Evolutionary conservation across 2,888 invertebrate species (phyloP), one percentile per base, ranked within the genome.

Genomic region (Lithophane leautieri): DNA sequence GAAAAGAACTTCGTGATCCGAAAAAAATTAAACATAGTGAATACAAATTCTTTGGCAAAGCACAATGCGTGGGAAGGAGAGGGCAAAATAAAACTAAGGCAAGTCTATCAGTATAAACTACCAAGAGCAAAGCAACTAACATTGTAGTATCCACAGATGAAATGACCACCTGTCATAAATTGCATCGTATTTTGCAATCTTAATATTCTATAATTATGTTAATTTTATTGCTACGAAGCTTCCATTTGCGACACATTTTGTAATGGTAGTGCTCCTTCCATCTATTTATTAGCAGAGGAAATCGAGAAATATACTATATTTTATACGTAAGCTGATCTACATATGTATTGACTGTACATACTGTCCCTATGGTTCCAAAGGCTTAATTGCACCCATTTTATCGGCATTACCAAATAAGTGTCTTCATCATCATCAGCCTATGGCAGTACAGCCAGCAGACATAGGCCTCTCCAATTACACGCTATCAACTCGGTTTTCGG

Each of bases 171-270:
- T 58, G 56, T 58, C 83, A 79, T 74, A 69, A 50, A 83, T 63
- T 72, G 83, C 73, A 60, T 83, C 79, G 73, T 81, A 81, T 83
- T 72, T 81, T 73, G 68, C 68, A 54, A 78, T 83, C 79, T 68
- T 73, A 82, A 81, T 73, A 73, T 73, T 79, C 68, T 52, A 83
- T 70, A 74, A 83, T 79, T 83, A 81, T 83, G 81, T 74, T 74
- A 70, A 81, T 81, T 63, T 79, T 79, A 81, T 74, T 47, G 69
- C 74, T 54, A 2, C 19, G 25, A 34, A 67, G 61, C 69, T 70
- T 79, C 69, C 66, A 80, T 69, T 79, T 79, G 65, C 68, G 52
- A 83, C 81, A 83, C 44, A 79, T 79, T 70, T 62, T 66, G 80
- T 83, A 83, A 74, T 74, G 3, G n/a, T 40, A 8, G 28, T 28